Percentiles rank a stretch among this genome's conserved stretches.
These are phyloP conservation scores for Luperina nickerlii DNA, from an alignment of 2,888 invertebrate genomes.

Conservation along the genomic window DNA sequence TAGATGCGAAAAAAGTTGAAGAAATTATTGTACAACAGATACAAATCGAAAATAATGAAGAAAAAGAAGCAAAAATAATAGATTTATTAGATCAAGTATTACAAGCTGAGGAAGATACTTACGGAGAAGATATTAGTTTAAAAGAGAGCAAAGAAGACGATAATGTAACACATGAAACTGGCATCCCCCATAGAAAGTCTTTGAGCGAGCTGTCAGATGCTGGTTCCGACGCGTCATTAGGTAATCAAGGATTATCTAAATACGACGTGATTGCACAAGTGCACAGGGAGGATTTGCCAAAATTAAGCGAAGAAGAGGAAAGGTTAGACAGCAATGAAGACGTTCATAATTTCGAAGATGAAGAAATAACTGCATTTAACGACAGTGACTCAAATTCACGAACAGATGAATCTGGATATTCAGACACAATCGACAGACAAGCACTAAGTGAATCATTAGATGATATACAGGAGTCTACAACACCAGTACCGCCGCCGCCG, in stretches of 20 bases:
- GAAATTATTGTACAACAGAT: constrained; percentile 80
- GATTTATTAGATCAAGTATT: constrained; percentile 87
- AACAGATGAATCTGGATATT: constrained; percentile 88
- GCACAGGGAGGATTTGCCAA: constrained; percentile 89
- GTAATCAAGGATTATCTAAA: constrained; percentile 86
- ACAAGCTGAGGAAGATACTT: constrained; percentile 88
- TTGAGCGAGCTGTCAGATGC: constrained; percentile 85
- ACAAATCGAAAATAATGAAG: constrained; percentile 82
- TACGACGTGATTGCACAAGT: constrained; percentile 91
- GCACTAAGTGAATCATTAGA: constrained; percentile 78
- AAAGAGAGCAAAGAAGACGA: constrained; percentile 76
- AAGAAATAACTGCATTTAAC: constrained; percentile 81
- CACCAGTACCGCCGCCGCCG: constrained; percentile 80
- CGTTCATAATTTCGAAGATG: constrained; percentile 69
- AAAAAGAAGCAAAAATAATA: constrained; percentile 88
- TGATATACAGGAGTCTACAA: constrained; percentile 75
- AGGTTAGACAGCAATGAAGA: constrained; percentile 69
- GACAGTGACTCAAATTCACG: constrained; percentile 85
- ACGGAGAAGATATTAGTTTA: constrained; percentile 80
- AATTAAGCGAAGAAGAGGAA: constrained; percentile 84
- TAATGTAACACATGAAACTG: constrained; percentile 65
- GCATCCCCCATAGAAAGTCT: constrained; percentile 80
- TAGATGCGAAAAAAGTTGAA: constrained; percentile 73
- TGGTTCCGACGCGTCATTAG: constrained; percentile 85
- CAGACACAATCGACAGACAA: constrained; percentile 84